A percentile compares a stretch with the other conserved stretches of the same genome.
Conservation (phyloP, 37 sponge, comb jelly and placozoan genomes). For the Aplysina aerophoba region DNA sequence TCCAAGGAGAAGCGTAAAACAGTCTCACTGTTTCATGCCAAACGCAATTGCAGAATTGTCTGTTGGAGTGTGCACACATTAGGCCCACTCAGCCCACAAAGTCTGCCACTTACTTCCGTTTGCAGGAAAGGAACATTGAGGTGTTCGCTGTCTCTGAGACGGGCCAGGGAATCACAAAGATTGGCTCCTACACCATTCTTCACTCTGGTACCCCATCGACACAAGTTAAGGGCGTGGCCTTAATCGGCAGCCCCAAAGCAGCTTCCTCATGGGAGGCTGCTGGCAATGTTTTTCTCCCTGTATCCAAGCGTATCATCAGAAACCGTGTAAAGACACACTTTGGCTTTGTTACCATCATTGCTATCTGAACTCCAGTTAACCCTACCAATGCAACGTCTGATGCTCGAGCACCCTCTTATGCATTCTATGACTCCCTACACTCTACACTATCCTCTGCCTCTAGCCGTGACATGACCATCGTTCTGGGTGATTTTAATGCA, state of each 20-base stretch:
- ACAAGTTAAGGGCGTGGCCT: conserved; percentile 7
- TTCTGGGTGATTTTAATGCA: conserved; percentile 32
- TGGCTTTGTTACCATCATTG: conserved; percentile 19
- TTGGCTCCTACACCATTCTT: conserved; percentile 29
- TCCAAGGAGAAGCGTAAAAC: conserved; percentile 2
- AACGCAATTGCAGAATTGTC: conserved; percentile 18
- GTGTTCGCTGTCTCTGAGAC: conserved; percentile 7
- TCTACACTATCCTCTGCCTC: conserved; percentile 26
- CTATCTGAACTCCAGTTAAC: conserved; percentile 12
- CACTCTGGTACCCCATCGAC: conserved; percentile 24
- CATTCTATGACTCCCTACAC: conserved; percentile 18
- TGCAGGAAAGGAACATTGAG: background rate
- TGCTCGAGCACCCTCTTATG: conserved; percentile 29
- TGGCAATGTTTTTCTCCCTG: conserved; percentile 18
- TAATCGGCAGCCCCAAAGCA: conserved; percentile 23
- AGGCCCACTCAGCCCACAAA: conserved; percentile 5
- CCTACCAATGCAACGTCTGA: conserved; percentile 30
- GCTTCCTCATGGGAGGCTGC: background rate
- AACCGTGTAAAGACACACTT: conserved; percentile 13
- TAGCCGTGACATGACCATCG: conserved; percentile 33
- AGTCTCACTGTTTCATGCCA: conserved; percentile 30
- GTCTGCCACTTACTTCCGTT: conserved; percentile 17
- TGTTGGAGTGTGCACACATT: conserved; percentile 12
- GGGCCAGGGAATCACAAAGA: conserved; percentile 16
- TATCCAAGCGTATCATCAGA: conserved; percentile 24